Evolutionary conservation across 2,888 invertebrate genomes (phyloP).

Genomic region (Perizoma flavofasciatum): DNA sequence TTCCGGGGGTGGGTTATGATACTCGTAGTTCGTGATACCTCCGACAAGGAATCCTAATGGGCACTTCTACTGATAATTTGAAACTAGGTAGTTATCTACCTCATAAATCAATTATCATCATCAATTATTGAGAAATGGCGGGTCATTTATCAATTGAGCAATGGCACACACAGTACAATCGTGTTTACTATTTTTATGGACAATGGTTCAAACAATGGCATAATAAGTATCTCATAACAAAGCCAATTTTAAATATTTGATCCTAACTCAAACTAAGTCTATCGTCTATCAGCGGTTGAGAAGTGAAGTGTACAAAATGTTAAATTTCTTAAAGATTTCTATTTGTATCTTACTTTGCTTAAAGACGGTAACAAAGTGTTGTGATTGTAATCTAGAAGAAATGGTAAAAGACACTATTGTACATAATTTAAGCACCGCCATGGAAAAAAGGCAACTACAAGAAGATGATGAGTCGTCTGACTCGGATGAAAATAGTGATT

Average conservation of each 20-base stretch:
- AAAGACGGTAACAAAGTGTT: constrained; percentile 4
- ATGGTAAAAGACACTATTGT: constrained; percentile 4
- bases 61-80: too few relatives aligned
- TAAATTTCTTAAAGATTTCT: background rate
- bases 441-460: constrained; percentile 10
- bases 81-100: too few relatives aligned
- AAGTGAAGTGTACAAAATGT: constrained; percentile 11
- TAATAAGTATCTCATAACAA: constrained; percentile 23
- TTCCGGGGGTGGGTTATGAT: too few relatives aligned
- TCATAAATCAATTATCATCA: too few relatives aligned
- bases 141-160: too few relatives aligned
- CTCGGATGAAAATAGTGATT: background rate
- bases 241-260: constrained; percentile 17
- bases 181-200: constrained; percentile 26
- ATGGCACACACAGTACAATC: constrained; percentile 16
- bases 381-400: constrained; percentile 14
- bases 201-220: constrained; percentile 18
- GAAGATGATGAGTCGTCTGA: background rate
- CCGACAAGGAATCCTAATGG: too few relatives aligned
- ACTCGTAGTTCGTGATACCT: too few relatives aligned
- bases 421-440: background rate
- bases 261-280: constrained; percentile 6
- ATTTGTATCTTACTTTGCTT: background rate
- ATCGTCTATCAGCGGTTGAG: constrained; percentile 8
- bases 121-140: too few relatives aligned